Base-by-base conservation (phyloP, 2,888 invertebrate genomes). In the Dugesia japonica region DNA sequence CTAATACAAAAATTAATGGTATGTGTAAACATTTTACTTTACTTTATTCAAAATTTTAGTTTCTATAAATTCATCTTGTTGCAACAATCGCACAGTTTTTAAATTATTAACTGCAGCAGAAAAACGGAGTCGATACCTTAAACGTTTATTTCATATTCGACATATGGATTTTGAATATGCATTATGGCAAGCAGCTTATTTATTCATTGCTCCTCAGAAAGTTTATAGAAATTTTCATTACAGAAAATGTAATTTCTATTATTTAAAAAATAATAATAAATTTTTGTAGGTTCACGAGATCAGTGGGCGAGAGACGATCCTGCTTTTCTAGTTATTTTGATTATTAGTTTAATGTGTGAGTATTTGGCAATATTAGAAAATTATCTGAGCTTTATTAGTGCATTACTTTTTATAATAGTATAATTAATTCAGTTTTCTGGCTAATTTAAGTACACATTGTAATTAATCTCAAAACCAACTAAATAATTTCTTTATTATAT, bases 151-250 rank as follows among this genome's bases (percentile, higher is more conserved):
- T 20, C 71, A 42, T 4, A 93, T 94, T 83, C 89, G 91, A 82
- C 95, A 97, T 86, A 98, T 98, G 97, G 97, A 98, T 86, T 98
- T 98, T 86, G 94, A 98, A 84, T 97, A 94, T 87, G 97, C 97
- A 0, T 87, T 91, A n/a, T 98, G 97, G 97, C 97, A 98, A 88
- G 95, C 97, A 92, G 85, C 94, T 0, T 94, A 94, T 84, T 87
- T 98, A 79, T 91, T 98, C 83, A 88, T 91, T 77, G 88, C 93
- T 0, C 97, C 97, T 20, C 94, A 95, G 82, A 94, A 93, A 88
- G 94, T 98, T 42, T 86, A 82, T 89, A 81, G 94, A 83, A 94
- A 95, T 86, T 95, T 94, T 85, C 91, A 93, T 82, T 94, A 94
- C 87, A 89, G 97, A 84, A 97, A 98, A 89, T 92, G 94, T 92